Conservation (phyloP, 2,113 vertebrate species). For the Colaptes auratus region DNA sequence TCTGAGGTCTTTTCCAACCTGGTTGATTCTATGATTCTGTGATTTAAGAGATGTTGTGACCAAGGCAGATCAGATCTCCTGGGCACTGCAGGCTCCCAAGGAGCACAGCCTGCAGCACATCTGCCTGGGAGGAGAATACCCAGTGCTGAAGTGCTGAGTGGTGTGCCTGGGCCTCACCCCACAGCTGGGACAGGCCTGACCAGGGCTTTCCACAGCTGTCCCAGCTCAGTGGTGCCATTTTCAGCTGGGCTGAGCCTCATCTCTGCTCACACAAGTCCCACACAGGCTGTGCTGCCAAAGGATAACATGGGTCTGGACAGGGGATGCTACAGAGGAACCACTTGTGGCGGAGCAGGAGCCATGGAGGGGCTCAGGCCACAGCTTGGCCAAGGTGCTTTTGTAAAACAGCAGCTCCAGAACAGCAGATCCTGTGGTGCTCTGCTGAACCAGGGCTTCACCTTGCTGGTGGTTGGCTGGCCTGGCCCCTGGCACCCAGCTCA, state of each 20-base stretch:
- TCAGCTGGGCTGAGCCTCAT: neutral
- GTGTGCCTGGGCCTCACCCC: neutral
- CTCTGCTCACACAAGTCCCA: neutral
- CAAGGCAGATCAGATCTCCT: neutral
- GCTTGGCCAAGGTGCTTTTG: neutral
- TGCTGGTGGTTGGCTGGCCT: neutral
- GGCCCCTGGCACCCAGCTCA: neutral
- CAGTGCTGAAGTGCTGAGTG: neutral
- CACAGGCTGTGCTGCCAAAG: neutral
- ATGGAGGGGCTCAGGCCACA: neutral
- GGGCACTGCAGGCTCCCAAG: neutral
- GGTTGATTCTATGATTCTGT: no score
- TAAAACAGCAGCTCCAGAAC: neutral
- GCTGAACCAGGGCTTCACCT: neutral
- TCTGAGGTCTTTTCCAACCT: no score
- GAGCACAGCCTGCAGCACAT: neutral
- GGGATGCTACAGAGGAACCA: neutral
- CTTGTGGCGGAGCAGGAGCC: neutral
- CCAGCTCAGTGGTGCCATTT: neutral
- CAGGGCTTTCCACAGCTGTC: rapidly evolving
- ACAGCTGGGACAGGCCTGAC: neutral
- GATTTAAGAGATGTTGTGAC: neutral
- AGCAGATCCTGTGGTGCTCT: rapidly evolving
- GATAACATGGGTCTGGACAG: rapidly evolving
- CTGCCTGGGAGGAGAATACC: neutral